Percentiles rank a stretch among this genome's conserved stretches.
These are phyloP conservation scores for Mellilla xanthometata DNA, from an alignment of 2,888 invertebrate species.

Conservation along the genomic window DNA sequence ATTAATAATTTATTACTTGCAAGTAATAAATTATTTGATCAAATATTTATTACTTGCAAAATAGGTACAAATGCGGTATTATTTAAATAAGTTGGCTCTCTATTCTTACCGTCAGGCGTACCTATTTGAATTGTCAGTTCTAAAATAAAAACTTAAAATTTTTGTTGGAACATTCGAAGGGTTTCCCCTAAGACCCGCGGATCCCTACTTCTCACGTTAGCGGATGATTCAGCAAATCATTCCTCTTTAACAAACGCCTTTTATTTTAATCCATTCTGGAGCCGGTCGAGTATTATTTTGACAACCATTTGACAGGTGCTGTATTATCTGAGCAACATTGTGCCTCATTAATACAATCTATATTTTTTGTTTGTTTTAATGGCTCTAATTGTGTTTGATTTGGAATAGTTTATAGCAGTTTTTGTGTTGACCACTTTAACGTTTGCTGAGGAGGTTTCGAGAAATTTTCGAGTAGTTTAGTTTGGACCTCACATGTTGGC, in stretches of 20 bases:
- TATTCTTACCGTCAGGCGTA: no score
- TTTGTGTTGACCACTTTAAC: constrained; percentile 18
- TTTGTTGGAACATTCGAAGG: background rate
- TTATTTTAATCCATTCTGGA: constrained; percentile 68
- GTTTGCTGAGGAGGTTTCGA: constrained; percentile 2
- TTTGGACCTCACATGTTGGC: constrained; percentile 12
- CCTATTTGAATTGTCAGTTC: no score
- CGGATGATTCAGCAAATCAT: constrained; percentile 60
- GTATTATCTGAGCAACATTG: constrained; percentile 34
- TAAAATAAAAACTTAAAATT: no score
- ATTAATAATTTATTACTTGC: no score
- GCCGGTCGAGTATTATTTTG: constrained; percentile 54
- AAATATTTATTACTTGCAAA: no score
- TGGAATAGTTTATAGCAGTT: constrained; percentile 26
- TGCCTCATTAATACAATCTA: constrained; percentile 32
- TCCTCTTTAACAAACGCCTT: constrained; percentile 59
- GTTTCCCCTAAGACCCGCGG: constrained; percentile 14
- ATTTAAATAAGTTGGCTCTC: no score
- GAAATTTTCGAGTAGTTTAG: background rate
- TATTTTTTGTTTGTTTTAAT: constrained; percentile 32
- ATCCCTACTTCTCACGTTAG: constrained; percentile 35
- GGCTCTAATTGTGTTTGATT: constrained; percentile 32
- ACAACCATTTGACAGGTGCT: constrained; percentile 68
- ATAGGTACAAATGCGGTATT: no score
- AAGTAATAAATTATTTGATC: no score